A percentile compares a stretch with the other conserved stretches of the same genome.
Evolutionary conservation across 2,888 invertebrate species (phyloP).

Genomic region (Nomada goodeniana): DNA sequence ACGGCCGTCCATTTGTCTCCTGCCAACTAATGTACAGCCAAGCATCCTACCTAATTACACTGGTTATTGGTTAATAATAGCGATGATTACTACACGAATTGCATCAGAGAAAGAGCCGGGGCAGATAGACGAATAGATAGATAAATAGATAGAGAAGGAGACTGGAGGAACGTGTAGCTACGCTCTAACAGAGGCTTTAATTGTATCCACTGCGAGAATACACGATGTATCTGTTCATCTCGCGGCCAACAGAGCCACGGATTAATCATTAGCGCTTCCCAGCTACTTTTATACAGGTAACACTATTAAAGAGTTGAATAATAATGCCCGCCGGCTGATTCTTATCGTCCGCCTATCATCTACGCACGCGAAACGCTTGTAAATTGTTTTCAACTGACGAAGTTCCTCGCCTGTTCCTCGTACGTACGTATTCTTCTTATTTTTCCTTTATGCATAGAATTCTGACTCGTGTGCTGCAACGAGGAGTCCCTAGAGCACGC

Average conservation of each 20-base stretch:
- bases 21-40: constrained; percentile 42
- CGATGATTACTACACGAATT: constrained; percentile 70
- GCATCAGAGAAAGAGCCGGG: constrained; percentile 47
- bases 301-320: constrained; percentile 63
- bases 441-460: constrained; percentile 10
- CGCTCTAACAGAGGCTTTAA: constrained; percentile 67
- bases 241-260: constrained; percentile 43
- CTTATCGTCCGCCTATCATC: constrained; percentile 60
- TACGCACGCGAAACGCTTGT: constrained; percentile 51
- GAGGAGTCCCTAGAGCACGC: not conserved
- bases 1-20: constrained; percentile 65
- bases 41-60: constrained; percentile 66
- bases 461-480: constrained; percentile 31
- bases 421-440: no score
- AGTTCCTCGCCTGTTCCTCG: not conserved
- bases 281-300: constrained; percentile 61
- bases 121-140: no score
- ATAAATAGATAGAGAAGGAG: not conserved
- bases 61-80: constrained; percentile 72
- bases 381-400: constrained; percentile 43
- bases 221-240: constrained; percentile 67
- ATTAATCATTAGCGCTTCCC: constrained; percentile 66
- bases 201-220: constrained; percentile 66
- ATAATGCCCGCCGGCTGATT: constrained; percentile 48
- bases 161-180: constrained; percentile 38